Conservation (phyloP, 2,797 vertebrate genomes). For the Cyprinodon diabolis region DNA sequence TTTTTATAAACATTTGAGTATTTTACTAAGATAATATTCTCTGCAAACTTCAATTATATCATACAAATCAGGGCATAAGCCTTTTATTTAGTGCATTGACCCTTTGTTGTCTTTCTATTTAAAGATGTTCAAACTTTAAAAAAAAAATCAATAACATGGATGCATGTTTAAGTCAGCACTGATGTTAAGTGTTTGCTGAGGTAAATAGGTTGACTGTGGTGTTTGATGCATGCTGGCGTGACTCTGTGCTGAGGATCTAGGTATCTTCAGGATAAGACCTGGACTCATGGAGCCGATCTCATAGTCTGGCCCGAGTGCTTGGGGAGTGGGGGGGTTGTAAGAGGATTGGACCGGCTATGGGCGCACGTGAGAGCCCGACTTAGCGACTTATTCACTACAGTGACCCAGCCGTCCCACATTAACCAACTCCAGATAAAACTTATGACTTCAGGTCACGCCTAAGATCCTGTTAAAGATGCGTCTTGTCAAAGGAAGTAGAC, state of each 20-base stretch:
- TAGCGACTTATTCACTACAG: constrained; percentile 50
- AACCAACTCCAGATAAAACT: constrained; percentile 26
- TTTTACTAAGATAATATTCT: not conserved
- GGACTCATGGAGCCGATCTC: constrained; percentile 61
- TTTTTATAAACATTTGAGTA: not conserved
- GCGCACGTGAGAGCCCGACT: constrained; percentile 71
- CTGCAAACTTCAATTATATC: not conserved
- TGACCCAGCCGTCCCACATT: constrained; percentile 71
- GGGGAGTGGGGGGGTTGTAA: constrained; percentile 74
- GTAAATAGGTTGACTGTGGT: constrained; percentile 27
- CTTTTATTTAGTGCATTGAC: not conserved
- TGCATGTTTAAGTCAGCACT: constrained; percentile 7
- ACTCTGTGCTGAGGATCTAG: constrained; percentile 55
- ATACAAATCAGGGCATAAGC: not conserved
- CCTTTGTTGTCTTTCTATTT: not conserved
- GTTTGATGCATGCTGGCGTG: constrained; percentile 74
- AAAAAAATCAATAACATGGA: constrained; percentile 7
- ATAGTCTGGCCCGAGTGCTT: constrained; percentile 63
- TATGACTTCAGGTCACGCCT: constrained; percentile 26
- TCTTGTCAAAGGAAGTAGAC: not conserved
- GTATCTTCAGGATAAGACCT: constrained; percentile 68
- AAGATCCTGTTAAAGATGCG: constrained; percentile 23
- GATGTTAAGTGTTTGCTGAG: not conserved
- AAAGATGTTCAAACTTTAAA: not conserved
- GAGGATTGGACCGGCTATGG: constrained; percentile 70